phyloP scores from a whole-genome alignment of 2,888 invertebrate genomes.

The Linhomoeus sp. region DNA sequence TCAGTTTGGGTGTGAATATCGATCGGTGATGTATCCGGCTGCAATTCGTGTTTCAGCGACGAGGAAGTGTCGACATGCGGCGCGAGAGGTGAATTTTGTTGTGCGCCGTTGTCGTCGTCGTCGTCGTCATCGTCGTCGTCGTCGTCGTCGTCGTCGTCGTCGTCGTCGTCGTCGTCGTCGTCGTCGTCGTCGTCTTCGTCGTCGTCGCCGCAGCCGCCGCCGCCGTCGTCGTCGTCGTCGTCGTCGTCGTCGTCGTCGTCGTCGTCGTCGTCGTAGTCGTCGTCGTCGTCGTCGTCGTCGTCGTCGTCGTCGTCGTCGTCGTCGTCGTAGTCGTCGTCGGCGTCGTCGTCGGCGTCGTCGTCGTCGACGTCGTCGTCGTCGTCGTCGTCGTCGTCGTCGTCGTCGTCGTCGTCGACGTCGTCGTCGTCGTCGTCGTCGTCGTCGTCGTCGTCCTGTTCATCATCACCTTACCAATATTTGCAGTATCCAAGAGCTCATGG shows the following conservation, averaged over 20 bases:
- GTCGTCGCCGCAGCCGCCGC: too few relatives aligned
- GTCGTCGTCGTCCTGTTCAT: constrained; percentile 22
- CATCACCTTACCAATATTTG: constrained; percentile 28
- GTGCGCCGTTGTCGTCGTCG: not conserved
- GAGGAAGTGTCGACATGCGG: constrained; percentile 71
- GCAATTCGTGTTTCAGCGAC: constrained; percentile 33
- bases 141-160: too few relatives aligned
- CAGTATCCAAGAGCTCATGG: constrained; percentile 64
- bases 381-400: not conserved
- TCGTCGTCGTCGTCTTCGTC: too few relatives aligned
- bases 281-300: too few relatives aligned
- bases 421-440: not conserved
- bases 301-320: constrained; percentile 1
- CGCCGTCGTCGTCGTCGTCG: too few relatives aligned
- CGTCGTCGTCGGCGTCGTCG: too few relatives aligned
- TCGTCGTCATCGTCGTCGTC: too few relatives aligned
- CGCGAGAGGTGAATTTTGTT: constrained; percentile 39
- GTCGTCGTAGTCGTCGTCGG: too few relatives aligned
- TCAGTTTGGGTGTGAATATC: too few relatives aligned
- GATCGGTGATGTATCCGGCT: not conserved
- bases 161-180: not conserved
- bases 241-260: too few relatives aligned
- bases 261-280: too few relatives aligned
- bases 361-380: not conserved
- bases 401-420: not conserved